Evolutionary conservation across 1,140 invertebrate species (phyloP), one percentile per base, ranked within the genome.

Genomic region (Panagrolaimus sp.): DNA sequence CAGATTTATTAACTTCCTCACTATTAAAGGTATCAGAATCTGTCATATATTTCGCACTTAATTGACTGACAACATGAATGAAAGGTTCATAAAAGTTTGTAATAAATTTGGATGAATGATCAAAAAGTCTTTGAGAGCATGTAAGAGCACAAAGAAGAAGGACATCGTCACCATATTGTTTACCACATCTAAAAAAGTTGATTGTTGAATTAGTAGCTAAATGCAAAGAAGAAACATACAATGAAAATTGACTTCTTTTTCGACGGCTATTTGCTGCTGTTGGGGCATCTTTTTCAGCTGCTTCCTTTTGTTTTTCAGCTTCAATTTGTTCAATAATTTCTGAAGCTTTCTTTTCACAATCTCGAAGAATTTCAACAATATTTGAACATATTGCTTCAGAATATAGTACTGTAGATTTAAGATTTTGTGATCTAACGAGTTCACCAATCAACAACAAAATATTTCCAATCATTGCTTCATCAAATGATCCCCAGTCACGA

Each of bases 391-490:
- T 66, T 9, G 31, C 42, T 13, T 72, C 70, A 31, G 45, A 31
- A 46, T 72, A 23, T 4, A 57, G 23, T 23, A 72, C 45, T 31
- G 69, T 43, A 2, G 71, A 46, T 11, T 45, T 45, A 16, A 72
- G 16, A 42, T 72, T 65, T 43, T 53, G 27, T 16, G 71, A 73
- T 20, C 71, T 63, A 25, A 72, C 47, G 5, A 72, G 16, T 66
- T 72, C 70, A 27, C 53, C 57, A 11, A 73, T 57, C 42, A 72
- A 42, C 1, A 72, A 44, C 1, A 72, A 44, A 44, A 73, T 48
- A 27, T 47, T 72, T 42, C 70, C 70, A 45, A 72, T 45, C 70
- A 72, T 72, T 20, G 51, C 20, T 16, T 73, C 71, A 57, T 72
- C 65, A 1, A 72, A 45, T 16, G 38, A 20, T 8, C 9, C 16